A percentile compares a stretch with the other conserved stretches of the same genome.
Evolutionary conservation across 2,888 invertebrate species (phyloP).

Genomic region (Dione juno): DNA sequence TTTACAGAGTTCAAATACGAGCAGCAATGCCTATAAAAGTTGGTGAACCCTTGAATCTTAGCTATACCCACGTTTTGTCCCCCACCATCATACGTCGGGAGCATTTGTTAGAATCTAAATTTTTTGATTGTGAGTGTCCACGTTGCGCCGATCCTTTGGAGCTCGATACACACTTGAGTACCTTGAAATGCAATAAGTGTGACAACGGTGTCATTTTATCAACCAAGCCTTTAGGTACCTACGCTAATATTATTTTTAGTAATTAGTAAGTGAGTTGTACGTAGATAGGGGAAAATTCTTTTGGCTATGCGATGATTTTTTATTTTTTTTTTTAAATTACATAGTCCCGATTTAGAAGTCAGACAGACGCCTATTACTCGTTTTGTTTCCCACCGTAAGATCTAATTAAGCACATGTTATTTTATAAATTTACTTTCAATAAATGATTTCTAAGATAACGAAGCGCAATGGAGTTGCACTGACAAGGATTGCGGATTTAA

Average conservation of each 20-base stretch:
- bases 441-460: conserved; percentile 69
- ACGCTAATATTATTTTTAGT: background rate
- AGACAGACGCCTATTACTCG: too few species aligned
- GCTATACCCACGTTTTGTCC: conserved; percentile 89
- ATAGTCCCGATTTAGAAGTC: too few species aligned
- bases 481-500: conserved; percentile 85
- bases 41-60: conserved; percentile 86
- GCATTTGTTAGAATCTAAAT: conserved; percentile 89
- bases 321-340: too few species aligned
- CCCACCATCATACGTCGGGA: conserved; percentile 88
- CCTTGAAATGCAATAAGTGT: conserved; percentile 90
- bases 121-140: conserved; percentile 89
- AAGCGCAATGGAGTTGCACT: conserved; percentile 86
- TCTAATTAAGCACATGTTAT: too few species aligned
- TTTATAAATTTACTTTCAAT: too few species aligned
- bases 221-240: conserved; percentile 86
- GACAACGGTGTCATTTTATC: conserved; percentile 87
- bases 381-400: too few species aligned
- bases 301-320: too few species aligned
- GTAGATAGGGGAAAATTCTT: too few species aligned
- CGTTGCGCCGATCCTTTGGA: conserved; percentile 92
- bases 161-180: conserved; percentile 90
- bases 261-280: too few species aligned
- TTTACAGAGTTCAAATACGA: conserved; percentile 85
- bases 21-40: conserved; percentile 86